Base-by-base conservation (phyloP, 2,113 vertebrate species). In the Danionella cerebrum region DNA sequence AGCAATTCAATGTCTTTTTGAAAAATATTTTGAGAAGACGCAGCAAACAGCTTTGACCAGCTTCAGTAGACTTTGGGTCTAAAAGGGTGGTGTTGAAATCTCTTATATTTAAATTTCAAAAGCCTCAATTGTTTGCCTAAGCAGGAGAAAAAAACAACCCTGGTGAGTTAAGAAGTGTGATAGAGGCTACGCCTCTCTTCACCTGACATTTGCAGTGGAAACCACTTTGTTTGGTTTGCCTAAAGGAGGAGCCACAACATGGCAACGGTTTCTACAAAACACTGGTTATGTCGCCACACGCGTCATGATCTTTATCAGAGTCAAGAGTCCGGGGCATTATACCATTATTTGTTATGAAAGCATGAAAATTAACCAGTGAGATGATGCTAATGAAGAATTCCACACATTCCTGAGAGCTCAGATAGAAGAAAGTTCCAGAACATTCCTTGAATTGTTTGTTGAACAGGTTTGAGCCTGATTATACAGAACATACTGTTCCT, bases 181-280 rank as follows among this genome's bases (percentile, higher is more conserved):
- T 42, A 69, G 14, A 29, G 33, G 18, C 67, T 72, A 42, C 65
- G 64, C 42, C 24, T 69, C 69, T 65, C 54, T 27, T 63, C 5
- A 52, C 48, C 64, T 81, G 78, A 78, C 73, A 69, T 79, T 74
- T 58, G 2, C 45, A 6, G 29, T 27, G 31, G 62, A 82, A 83
- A 78, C 27, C 21, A 74, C 21, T 85, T n/a, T n/a, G n/a, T n/a
- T n/a, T n/a, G n/a, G 79, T 82, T 80, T 76, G 53, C 70, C 64
- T 9, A 69, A 45, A 14, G 22, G 63, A 48, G 62, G 51, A 55
- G 35, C 16, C 42, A 48, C 14, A 44, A 48, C 66, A 22, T 73
- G 36, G 70, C 51, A 67, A 52, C 70, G 3, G 58, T 59, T 50
- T 60, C 59, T 25, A 53, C 38, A 69, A 79, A 79, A 79, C 42